Conservation (phyloP, 30 jellyfish, hydroid and myxozoan species). For the Turritopsis rubra region DNA sequence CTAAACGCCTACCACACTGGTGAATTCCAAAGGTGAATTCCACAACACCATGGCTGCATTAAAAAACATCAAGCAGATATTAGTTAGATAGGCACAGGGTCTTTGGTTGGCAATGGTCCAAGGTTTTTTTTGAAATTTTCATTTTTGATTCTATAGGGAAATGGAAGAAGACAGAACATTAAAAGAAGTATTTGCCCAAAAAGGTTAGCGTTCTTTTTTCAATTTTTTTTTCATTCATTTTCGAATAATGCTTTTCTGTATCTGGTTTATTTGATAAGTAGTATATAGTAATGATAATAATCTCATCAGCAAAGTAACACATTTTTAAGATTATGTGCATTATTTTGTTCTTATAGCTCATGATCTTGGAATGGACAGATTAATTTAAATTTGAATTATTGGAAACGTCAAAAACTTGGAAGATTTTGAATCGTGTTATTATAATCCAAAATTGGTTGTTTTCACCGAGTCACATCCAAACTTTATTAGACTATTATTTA, state of each 20-base stretch:
- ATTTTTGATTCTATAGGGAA: conserved; percentile 45
- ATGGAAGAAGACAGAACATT: conserved; percentile 81
- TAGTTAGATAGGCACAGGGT: too few species aligned
- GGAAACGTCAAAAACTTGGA: background rate
- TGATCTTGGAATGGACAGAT: conserved; percentile 79
- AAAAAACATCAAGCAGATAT: too few species aligned
- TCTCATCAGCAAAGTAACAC: background rate
- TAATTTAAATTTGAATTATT: conserved; percentile 22
- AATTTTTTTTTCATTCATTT: background rate
- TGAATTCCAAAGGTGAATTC: too few species aligned
- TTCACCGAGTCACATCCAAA: too few species aligned
- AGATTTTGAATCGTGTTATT: too few species aligned
- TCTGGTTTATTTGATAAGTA: too few species aligned
- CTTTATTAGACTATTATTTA: too few species aligned
- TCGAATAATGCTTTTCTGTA: too few species aligned
- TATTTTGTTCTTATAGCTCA: conserved; percentile 41
- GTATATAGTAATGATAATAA: background rate
- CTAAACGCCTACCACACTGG: too few species aligned
- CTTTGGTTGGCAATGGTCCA: background rate
- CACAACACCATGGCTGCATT: too few species aligned
- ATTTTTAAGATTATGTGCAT: background rate
- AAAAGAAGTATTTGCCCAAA: conserved; percentile 45
- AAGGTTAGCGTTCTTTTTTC: conserved; percentile 32
- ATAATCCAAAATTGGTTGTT: too few species aligned
- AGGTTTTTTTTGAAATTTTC: background rate